Evolutionary conservation across 2,113 vertebrate genomes (phyloP).

Genomic region (Crotalus helleri): DNA sequence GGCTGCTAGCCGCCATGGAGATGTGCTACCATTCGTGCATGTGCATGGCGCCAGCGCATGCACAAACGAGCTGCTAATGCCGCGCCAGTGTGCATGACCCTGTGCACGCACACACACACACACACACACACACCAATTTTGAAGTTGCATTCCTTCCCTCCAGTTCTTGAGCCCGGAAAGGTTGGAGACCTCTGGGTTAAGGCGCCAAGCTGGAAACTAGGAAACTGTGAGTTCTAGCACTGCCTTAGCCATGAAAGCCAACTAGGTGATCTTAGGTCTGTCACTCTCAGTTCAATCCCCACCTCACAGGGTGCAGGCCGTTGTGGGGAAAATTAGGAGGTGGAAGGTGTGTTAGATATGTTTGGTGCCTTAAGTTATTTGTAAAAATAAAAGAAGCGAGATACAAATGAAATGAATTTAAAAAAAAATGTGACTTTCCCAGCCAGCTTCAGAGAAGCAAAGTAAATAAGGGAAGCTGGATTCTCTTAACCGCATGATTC

Average conservation of each 20-base stretch:
- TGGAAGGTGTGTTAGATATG: background rate
- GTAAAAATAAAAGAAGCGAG: background rate
- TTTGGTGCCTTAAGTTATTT: background rate
- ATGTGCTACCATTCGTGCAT: too few species aligned
- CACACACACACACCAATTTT: too few species aligned
- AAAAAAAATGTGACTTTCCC: background rate
- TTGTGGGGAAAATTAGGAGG: background rate
- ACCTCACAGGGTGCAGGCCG: background rate
- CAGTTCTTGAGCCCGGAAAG: too few species aligned
- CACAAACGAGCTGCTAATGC: too few species aligned
- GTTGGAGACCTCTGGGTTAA: too few species aligned
- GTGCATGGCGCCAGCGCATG: too few species aligned
- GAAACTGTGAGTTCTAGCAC: background rate
- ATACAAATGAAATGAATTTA: background rate
- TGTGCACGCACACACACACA: too few species aligned
- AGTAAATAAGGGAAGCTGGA: background rate
- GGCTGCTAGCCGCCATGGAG: too few species aligned
- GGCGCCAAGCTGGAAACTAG: background rate
- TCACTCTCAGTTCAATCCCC: background rate
- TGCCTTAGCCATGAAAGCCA: background rate
- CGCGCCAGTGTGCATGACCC: too few species aligned
- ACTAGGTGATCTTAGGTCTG: background rate
- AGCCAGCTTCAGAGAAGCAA: background rate
- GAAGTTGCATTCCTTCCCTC: too few species aligned
- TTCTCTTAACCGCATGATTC: background rate